Evolutionary conservation across 2,113 vertebrate species (phyloP).

Genomic region (Manacus vitellinus): DNA sequence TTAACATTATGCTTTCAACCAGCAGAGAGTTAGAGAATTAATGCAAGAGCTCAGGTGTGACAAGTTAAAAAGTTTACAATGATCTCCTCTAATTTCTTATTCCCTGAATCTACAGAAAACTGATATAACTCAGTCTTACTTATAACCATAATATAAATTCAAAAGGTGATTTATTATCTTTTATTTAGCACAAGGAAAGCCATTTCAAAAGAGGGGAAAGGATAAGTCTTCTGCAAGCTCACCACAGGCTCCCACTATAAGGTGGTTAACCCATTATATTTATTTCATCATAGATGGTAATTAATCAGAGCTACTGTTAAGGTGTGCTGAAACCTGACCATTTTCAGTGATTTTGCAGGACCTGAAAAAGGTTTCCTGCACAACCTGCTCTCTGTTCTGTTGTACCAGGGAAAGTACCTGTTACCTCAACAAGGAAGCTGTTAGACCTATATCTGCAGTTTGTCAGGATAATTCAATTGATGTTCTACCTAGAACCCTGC

Average conservation of each 20-base stretch:
- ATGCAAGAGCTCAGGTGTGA: background rate
- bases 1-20: background rate
- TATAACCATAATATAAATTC: background rate
- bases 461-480: slow-evolving; percentile 29
- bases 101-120: background rate
- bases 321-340: background rate
- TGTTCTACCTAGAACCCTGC: slow-evolving; percentile 46
- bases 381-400: background rate
- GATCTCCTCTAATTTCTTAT: background rate
- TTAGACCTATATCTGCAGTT: background rate
- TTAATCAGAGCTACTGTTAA: slow-evolving; percentile 22
- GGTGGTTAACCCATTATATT: slow-evolving; percentile 22
- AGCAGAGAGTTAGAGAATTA: background rate
- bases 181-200: background rate
- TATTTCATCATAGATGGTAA: background rate
- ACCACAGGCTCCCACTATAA: background rate
- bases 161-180: background rate
- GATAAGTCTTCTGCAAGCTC: background rate
- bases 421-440: background rate
- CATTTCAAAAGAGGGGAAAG: background rate
- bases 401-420: background rate
- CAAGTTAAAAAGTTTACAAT: background rate
- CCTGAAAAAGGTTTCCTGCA: background rate
- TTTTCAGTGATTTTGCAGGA: background rate
- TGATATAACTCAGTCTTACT: background rate